Base-by-base conservation (phyloP, 2,888 invertebrate genomes). In the Pachydiplax longipennis region DNA sequence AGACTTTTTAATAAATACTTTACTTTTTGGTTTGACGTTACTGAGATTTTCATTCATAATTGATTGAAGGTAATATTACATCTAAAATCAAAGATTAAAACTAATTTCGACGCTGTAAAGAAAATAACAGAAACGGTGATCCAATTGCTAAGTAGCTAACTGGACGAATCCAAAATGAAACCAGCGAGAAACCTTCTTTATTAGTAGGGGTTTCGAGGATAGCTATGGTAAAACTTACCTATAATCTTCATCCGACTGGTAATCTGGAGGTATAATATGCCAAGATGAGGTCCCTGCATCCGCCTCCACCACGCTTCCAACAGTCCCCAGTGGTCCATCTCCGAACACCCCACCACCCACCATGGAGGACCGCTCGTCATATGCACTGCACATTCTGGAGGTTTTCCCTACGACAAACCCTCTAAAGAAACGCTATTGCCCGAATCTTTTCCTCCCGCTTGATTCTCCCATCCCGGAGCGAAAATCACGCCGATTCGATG, bases 201-300 rank as follows among this genome's bases (percentile, higher is more conserved):
- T 44, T 0, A 10, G 8, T 44, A 44, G 44, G 8, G 44, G 44
- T 10, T 44, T 44, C 44, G 53, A 53, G 18, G 8, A 53, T 53
- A 18, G 18, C 15, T 15, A 18, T 15, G 8, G 15, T 18, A 53
- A 53, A 53, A 61, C 87, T 61, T 37, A 87, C 87, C 87, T 58
- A 31, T 87, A 87, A 37, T 87, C 87, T 22, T 87, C 87, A 4
- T 87, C 87, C 37, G 87, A 61, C 22, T 87, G 87, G 37, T 87
- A 87, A 37, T 87, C 87, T 37, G 87, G 87, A 4, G 61, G 87
- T 25, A 87, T 87, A 13, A 87, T 87, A 13, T 87, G 87, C 87
- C 87, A 87, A 37, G 37, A 61, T 10, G 37, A 61, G 35, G 58
- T 15, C 18, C 83, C 83, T 37, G 87, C 58, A 37, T 87, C 87